Evolutionary conservation across 2,888 invertebrate genomes (phyloP).

Genomic region (Drosophila anomelani): DNA sequence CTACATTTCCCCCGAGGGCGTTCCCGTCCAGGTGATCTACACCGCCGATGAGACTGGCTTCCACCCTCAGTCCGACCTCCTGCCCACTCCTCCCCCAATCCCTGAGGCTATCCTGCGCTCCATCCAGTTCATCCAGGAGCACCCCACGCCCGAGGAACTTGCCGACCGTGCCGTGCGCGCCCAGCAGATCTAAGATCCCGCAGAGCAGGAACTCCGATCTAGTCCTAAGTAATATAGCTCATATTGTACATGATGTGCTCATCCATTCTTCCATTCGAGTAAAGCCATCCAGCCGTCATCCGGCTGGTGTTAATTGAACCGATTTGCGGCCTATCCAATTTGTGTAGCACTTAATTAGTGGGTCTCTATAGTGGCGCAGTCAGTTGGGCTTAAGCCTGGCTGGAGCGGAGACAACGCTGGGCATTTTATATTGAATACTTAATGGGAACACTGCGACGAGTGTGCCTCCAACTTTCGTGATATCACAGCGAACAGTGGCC

Average conservation of each 20-base stretch:
- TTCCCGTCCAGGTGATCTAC: slow-evolving; percentile 68
- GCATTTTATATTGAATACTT: slow-evolving; percentile 45
- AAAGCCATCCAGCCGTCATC: slow-evolving; percentile 35
- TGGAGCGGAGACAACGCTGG: slow-evolving; percentile 33
- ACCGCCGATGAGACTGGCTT: slow-evolving; percentile 80
- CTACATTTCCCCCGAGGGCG: slow-evolving; percentile 81
- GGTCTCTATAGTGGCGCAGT: slow-evolving; percentile 26
- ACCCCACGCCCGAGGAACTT: slow-evolving; percentile 81
- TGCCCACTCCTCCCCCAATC: slow-evolving; percentile 82
- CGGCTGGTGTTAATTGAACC: slow-evolving; percentile 49
- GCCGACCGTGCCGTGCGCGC: slow-evolving; percentile 70
- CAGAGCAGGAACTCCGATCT: slow-evolving; percentile 4
- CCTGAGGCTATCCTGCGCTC: slow-evolving; percentile 73
- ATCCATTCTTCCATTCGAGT: slow-evolving; percentile 40
- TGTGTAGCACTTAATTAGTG: slow-evolving; percentile 56
- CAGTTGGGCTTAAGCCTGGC: slow-evolving; percentile 5
- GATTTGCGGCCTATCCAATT: slow-evolving; percentile 52
- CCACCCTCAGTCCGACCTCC: slow-evolving; percentile 76
- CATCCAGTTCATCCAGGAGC: slow-evolving; percentile 68
- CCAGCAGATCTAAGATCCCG: slow-evolving; percentile 52
- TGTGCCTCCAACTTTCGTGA: not conserved
- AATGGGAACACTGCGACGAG: slow-evolving; percentile 15
- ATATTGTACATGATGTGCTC: slow-evolving; percentile 17
- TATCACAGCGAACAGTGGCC: slow-evolving; percentile 15
- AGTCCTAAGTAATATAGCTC: slow-evolving; percentile 22